phyloP scores from a whole-genome alignment of 2,888 invertebrate species.

The Lasioglossum pauxillum region DNA sequence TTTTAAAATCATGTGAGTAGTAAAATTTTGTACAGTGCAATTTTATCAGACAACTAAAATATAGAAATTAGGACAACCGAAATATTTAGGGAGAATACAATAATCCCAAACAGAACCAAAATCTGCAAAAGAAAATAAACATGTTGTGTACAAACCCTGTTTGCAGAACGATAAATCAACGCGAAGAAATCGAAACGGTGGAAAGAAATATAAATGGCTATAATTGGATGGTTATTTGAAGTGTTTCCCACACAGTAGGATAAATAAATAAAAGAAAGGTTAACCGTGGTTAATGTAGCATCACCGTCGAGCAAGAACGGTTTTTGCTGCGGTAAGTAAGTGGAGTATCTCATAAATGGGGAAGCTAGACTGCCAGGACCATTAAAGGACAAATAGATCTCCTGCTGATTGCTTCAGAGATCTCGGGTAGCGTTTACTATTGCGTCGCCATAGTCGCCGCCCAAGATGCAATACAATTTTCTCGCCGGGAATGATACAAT shows the following conservation, averaged over 20 bases:
- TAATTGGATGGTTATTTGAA: neutral
- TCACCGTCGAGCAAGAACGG: neutral
- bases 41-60: no score
- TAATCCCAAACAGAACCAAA: neutral
- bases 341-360: neutral
- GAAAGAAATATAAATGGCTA: neutral
- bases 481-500: neutral
- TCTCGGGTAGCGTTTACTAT: neutral
- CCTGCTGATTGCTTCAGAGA: neutral
- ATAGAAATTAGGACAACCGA: no score
- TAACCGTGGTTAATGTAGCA: neutral
- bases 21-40: no score
- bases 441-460: neutral
- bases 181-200: neutral
- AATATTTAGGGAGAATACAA: no score
- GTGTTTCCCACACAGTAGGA: neutral
- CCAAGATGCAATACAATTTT: neutral
- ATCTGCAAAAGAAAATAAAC: neutral
- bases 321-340: neutral
- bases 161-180: neutral
- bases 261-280: neutral
- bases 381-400: conserved; percentile 42
- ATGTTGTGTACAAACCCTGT: neutral
- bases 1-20: no score
- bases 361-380: neutral